Percentiles rank a stretch among this genome's conserved stretches.
Evolutionary conservation across 2,113 vertebrate species (phyloP).

Genomic region (Semnornis frantzii): DNA sequence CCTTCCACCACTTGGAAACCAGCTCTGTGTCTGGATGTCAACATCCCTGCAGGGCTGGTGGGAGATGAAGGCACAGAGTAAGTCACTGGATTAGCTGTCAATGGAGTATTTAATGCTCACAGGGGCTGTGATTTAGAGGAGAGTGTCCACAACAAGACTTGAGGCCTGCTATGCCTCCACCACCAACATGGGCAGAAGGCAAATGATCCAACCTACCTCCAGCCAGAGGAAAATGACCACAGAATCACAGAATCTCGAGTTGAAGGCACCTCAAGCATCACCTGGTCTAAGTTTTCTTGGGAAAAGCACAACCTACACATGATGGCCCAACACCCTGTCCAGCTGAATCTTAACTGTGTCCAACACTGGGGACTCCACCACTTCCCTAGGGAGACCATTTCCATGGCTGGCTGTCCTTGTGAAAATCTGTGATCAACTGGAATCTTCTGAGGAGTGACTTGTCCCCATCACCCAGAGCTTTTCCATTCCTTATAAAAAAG

Average conservation of each 20-base stretch:
- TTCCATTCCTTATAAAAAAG: neutral
- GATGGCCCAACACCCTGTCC: too few relatives aligned
- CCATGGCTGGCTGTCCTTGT: neutral
- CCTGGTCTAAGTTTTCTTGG: too few relatives aligned
- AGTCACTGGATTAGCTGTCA: neutral
- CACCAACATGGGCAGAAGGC: fast-evolving
- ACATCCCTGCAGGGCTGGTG: neutral
- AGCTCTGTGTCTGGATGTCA: neutral
- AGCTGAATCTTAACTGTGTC: too few relatives aligned
- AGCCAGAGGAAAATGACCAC: too few relatives aligned
- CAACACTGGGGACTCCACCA: neutral
- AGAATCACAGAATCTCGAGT: too few relatives aligned
- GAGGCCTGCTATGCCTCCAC: neutral
- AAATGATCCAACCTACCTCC: neutral
- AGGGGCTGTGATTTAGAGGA: fast-evolving
- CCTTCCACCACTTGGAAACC: neutral
- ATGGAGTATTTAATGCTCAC: neutral
- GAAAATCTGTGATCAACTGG: too few relatives aligned
- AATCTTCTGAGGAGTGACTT: too few relatives aligned
- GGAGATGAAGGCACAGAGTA: neutral
- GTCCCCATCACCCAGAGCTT: too few relatives aligned
- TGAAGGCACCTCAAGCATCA: too few relatives aligned
- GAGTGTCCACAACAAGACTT: neutral
- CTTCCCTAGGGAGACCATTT: neutral
- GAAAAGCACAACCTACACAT: too few relatives aligned